Base-by-base conservation (phyloP, 2,888 invertebrate species). In the Lathronympha strigana region DNA sequence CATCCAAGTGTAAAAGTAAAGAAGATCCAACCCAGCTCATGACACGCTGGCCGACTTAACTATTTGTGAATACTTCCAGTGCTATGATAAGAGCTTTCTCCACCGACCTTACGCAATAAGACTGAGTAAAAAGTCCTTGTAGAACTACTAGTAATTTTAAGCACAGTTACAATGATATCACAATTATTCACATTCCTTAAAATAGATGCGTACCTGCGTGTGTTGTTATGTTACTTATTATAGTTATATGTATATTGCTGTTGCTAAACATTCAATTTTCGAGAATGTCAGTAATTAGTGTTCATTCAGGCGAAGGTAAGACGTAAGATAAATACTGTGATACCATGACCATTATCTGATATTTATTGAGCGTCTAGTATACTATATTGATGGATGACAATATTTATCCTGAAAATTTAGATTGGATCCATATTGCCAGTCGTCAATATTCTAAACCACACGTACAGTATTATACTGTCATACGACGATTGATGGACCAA, bases 41-140 rank as follows among this genome's bases (percentile, higher is more conserved):
- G 87, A 90, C 87, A 83, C 72, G 72, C 71, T 43, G 21, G 38
- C 57, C 53, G 45, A 25, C 45, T 40, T 49, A 36, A 68, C 74
- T 75, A 79, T 77, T 83, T 88, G 88, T 90, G 88, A 89, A 90
- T 89, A 83, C 87, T 90, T 90, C 89, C 90, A 90, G 90, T 90
- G 89, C 89, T 90, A 90, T 47, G 47, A 47, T 21, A 21, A 88
- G 84, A 84, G 76, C 77, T 77, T 79, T 77, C 79, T 82, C 84
- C 83, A 83, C 87, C 85, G 86, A 83, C 76, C 77, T 76, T 75
- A 73, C 73, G 76, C 78, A 76, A 79, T 82, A 89, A 89, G 90
- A 90, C 90, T 90, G 90, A 90, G 74, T 66, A 49, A 60, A 64
- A 54, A 54, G 66, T 61, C 66, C 66, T 61, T 66, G 47, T 62